Evolutionary conservation across 2,888 invertebrate genomes (phyloP).

Genomic region (Linnaemya tessellans): DNA sequence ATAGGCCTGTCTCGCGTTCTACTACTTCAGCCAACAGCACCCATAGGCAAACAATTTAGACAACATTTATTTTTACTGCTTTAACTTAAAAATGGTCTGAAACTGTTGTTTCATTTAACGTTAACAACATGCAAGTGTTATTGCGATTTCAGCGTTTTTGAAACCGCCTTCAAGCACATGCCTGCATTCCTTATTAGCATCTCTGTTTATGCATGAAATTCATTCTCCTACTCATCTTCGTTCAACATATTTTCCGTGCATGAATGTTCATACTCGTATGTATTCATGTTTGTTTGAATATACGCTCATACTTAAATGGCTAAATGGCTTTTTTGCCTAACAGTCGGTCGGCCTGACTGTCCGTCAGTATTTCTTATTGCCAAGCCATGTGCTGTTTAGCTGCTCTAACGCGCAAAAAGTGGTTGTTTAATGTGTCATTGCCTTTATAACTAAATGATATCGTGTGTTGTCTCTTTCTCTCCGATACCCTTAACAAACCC

Average conservation of each 20-base stretch:
- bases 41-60: too few species aligned
- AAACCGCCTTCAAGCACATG: background rate
- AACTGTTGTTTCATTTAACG: background rate
- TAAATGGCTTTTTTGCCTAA: slow-evolving; percentile 15
- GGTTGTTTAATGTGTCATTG: slow-evolving; percentile 70
- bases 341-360: slow-evolving; percentile 9
- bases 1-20: too few species aligned
- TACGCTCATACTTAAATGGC: slow-evolving; percentile 26
- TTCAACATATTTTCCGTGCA: background rate
- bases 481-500: slow-evolving; percentile 64
- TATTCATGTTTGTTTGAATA: background rate
- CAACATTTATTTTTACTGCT: too few species aligned
- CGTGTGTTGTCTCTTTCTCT: slow-evolving; percentile 56
- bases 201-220: slow-evolving; percentile 50
- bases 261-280: background rate
- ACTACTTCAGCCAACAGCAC: too few species aligned
- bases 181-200: slow-evolving; percentile 46
- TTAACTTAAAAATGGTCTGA: too few species aligned
- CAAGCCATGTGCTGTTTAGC: slow-evolving; percentile 44
- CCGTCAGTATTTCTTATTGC: slow-evolving; percentile 19
- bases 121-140: background rate
- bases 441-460: slow-evolving; percentile 41
- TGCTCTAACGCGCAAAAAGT: slow-evolving; percentile 69
- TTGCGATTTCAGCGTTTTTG: slow-evolving; percentile 19
- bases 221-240: slow-evolving; percentile 36